A percentile compares a stretch with the other conserved stretches of the same genome.
Conservation (phyloP, 2,797 vertebrate species). For the Gallirallus australis region DNA sequence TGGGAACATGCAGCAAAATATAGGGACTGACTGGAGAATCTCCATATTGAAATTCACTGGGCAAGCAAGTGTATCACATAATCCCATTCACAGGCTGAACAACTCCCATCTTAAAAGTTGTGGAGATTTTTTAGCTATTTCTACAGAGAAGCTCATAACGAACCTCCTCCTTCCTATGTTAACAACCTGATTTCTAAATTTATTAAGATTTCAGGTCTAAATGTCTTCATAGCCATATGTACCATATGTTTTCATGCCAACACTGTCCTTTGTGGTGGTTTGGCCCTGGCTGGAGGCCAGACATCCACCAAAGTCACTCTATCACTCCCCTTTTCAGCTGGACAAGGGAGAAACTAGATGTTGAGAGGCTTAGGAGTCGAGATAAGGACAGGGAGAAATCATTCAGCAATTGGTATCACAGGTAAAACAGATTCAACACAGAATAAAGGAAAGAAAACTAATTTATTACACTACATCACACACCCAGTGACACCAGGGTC, state of each 20-base stretch:
- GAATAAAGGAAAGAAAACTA: too few species aligned
- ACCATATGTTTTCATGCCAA: not conserved
- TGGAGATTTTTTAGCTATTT: not conserved
- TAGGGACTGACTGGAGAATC: not conserved
- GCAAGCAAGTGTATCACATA: fast-evolving
- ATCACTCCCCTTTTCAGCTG: too few species aligned
- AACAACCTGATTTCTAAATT: not conserved
- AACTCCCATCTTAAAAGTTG: not conserved
- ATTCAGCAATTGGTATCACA: too few species aligned
- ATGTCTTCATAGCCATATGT: not conserved
- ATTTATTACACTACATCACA: too few species aligned
- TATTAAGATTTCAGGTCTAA: not conserved
- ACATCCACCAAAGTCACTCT: too few species aligned
- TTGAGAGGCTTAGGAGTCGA: too few species aligned
- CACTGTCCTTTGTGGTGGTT: too few species aligned
- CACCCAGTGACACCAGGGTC: too few species aligned
- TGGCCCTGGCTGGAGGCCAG: too few species aligned
- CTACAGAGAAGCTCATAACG: not conserved
- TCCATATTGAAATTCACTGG: not conserved
- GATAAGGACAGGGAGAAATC: too few species aligned
- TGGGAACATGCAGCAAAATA: not conserved
- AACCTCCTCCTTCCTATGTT: not conserved
- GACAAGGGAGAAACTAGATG: too few species aligned
- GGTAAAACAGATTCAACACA: too few species aligned
- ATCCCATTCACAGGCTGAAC: not conserved